A percentile compares a stretch with the other conserved stretches of the same genome.
phyloP scores from a whole-genome alignment of 1,140 invertebrate species.

The Aphis gossypii region DNA sequence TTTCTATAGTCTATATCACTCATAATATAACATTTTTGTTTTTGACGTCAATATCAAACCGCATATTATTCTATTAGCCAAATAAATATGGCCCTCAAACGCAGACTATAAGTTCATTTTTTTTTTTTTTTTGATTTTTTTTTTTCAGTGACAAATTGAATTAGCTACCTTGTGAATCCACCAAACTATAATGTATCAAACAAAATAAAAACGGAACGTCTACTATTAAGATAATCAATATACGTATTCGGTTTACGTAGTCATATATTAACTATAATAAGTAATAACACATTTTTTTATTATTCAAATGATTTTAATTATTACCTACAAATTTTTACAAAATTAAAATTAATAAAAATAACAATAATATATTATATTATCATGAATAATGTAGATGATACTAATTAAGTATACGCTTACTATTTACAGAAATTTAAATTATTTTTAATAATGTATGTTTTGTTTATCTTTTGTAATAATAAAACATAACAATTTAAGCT shows the following conservation, averaged over 20 bases:
- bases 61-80: background rate
- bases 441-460: background rate
- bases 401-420: background rate
- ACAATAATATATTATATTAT: no score
- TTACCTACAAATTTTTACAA: background rate
- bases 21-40: background rate
- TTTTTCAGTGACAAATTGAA: background rate
- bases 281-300: background rate
- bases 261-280: background rate
- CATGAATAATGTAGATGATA: background rate
- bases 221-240: background rate
- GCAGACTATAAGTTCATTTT: background rate
- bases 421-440: background rate
- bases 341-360: no score
- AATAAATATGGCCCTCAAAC: background rate
- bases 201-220: background rate
- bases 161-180: background rate
- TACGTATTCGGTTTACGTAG: background rate
- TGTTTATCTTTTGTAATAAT: background rate
- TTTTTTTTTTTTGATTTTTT: background rate
- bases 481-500: background rate
- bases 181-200: background rate
- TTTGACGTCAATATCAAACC: conserved; percentile 4
- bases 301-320: background rate
- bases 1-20: background rate